Percentiles rank a stretch among this genome's conserved stretches.
Evolutionary conservation across 2,888 invertebrate species (phyloP).

Genomic region (Nymphalis urticae): DNA sequence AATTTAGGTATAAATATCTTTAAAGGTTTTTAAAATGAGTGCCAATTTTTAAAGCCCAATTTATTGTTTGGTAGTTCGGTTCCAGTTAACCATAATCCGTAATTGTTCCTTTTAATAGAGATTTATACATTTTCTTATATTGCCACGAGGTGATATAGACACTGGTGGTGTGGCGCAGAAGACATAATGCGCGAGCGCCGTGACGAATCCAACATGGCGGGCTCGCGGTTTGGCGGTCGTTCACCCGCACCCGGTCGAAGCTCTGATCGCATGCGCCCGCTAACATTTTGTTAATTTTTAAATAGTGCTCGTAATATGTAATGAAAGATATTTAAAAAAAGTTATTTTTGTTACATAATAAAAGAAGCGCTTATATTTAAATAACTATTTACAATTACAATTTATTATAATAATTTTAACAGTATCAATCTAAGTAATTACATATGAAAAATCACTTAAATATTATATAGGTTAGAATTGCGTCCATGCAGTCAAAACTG

Average conservation of each 20-base stretch:
- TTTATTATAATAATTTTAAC: too few species aligned
- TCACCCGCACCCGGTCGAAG: conserved; percentile 69
- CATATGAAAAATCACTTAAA: too few species aligned
- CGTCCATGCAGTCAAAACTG: too few species aligned
- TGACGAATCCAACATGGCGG: conserved; percentile 79
- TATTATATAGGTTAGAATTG: too few species aligned
- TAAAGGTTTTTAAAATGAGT: too few species aligned
- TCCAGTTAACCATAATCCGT: background rate
- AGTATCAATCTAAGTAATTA: too few species aligned
- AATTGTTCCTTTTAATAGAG: background rate
- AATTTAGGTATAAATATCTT: too few species aligned
- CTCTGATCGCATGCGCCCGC: conserved; percentile 48
- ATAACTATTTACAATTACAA: too few species aligned
- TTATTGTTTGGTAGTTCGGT: too few species aligned
- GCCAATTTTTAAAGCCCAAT: too few species aligned
- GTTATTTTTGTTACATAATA: background rate
- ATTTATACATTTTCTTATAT: conserved; percentile 17
- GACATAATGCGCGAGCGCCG: conserved; percentile 73
- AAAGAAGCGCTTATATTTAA: background rate
- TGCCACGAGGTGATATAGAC: conserved; percentile 31
- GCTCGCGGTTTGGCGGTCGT: conserved; percentile 77
- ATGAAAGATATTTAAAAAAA: conserved; percentile 9
- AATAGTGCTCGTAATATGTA: conserved; percentile 41
- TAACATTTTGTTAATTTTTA: conserved; percentile 52
- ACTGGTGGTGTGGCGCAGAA: conserved; percentile 43